A percentile compares a stretch with the other conserved stretches of the same genome.
Conservation (phyloP, 1,140 invertebrate species). For the Aporrectodea caliginosa region DNA sequence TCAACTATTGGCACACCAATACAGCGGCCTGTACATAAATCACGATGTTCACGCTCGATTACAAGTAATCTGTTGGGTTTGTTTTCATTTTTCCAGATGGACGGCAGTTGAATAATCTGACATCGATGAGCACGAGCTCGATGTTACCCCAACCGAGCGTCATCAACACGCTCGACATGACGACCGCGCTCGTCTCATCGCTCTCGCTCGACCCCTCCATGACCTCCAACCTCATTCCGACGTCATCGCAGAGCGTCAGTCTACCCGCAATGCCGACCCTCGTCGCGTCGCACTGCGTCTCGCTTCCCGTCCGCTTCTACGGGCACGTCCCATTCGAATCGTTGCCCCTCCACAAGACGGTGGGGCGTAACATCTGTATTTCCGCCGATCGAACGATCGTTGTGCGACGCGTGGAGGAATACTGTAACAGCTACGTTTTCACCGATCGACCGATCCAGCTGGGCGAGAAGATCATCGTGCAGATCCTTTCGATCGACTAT, state of each 20-base stretch:
- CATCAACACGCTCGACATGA: background rate
- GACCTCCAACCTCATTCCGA: background rate
- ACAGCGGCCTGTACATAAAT: too few relatives aligned
- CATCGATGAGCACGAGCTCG: background rate
- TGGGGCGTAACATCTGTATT: constrained; percentile 77
- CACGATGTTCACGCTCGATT: too few relatives aligned
- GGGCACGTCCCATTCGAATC: constrained; percentile 22
- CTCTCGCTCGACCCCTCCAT: background rate
- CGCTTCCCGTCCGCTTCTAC: background rate
- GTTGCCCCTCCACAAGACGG: constrained; percentile 61
- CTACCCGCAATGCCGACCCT: background rate
- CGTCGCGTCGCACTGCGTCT: background rate
- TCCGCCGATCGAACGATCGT: constrained; percentile 68
- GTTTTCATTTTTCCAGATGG: background rate
- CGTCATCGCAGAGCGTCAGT: background rate
- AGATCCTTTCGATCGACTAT: constrained; percentile 72
- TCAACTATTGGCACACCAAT: too few relatives aligned
- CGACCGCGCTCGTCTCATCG: background rate
- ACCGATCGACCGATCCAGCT: constrained; percentile 76
- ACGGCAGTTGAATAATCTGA: background rate
- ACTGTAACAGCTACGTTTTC: constrained; percentile 92
- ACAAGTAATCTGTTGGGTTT: too few relatives aligned
- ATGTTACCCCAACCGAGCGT: background rate
- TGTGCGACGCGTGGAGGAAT: constrained; percentile 74
- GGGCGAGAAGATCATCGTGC: constrained; percentile 65